Conservation (phyloP, 64 coral and sea anemone species). For the Montipora foliosa region DNA sequence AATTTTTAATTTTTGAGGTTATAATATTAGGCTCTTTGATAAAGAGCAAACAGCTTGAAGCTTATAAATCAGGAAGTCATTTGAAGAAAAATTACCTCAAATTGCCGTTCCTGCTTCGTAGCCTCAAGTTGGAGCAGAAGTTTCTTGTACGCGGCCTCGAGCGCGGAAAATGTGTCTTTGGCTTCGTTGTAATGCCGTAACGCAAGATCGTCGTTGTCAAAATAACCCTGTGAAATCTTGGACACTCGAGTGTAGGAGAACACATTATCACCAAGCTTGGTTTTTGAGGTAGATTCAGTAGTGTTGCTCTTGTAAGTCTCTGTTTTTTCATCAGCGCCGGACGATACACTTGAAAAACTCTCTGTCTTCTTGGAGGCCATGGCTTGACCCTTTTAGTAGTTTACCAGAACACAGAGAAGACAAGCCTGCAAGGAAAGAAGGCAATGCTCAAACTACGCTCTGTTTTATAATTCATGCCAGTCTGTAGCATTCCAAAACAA, state of each 20-base stretch:
- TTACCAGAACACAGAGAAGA: neutral
- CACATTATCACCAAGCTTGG: slow-evolving; percentile 37
- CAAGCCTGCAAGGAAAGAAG: slow-evolving; percentile 3
- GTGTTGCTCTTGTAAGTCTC: slow-evolving; percentile 62
- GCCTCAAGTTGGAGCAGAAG: slow-evolving; percentile 75
- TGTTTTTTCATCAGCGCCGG: neutral
- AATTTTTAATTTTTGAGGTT: no score
- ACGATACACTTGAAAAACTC: slow-evolving; percentile 50
- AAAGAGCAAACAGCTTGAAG: neutral
- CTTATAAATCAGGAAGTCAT: neutral
- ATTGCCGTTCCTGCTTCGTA: slow-evolving; percentile 61
- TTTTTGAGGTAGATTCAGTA: slow-evolving; percentile 58
- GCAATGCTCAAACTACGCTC: neutral
- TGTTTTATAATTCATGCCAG: slow-evolving; percentile 42
- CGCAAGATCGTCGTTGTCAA: slow-evolving; percentile 83
- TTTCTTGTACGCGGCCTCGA: slow-evolving; percentile 89
- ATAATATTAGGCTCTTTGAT: neutral
- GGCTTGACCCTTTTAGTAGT: neutral
- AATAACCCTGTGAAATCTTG: slow-evolving; percentile 64
- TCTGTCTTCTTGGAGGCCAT: slow-evolving; percentile 23
- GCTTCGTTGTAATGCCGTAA: slow-evolving; percentile 84
- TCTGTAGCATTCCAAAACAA: slow-evolving; percentile 19
- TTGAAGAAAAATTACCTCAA: slow-evolving; percentile 43
- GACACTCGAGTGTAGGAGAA: slow-evolving; percentile 84
- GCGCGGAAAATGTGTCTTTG: slow-evolving; percentile 83